A percentile compares a stretch with the other conserved stretches of the same genome.
Evolutionary conservation across 2,113 vertebrate species (phyloP).

Genomic region (Oriolus oriolus): DNA sequence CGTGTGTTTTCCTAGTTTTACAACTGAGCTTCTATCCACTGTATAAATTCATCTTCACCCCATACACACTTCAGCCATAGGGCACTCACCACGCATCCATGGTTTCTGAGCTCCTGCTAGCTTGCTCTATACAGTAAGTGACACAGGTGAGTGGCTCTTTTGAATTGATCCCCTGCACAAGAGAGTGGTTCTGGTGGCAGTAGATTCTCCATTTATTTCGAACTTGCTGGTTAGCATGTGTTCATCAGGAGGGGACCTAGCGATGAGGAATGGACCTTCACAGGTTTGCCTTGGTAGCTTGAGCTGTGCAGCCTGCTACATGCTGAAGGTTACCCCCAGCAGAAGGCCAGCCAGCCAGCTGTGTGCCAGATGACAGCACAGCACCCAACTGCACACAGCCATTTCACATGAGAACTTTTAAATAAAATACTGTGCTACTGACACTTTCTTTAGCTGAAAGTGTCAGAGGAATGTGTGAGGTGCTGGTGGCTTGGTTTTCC

Average conservation of each 20-base stretch:
- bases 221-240: neutral
- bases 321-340: slow-evolving; percentile 3
- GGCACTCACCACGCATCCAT: neutral
- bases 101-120: neutral
- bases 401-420: neutral
- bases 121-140: neutral
- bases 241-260: neutral
- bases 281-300: neutral
- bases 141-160: neutral
- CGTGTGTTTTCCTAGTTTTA: neutral
- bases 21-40: neutral
- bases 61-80: neutral
- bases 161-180: neutral
- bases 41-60: neutral
- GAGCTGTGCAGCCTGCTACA: neutral
- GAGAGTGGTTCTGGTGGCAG: neutral
- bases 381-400: neutral
- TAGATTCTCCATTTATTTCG: neutral
- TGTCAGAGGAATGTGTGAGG: neutral
- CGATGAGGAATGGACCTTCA: neutral
- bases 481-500: neutral
- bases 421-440: neutral
- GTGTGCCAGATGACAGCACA: neutral
- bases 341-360: neutral
- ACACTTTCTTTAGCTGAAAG: neutral